Base-by-base conservation (phyloP, 2,113 vertebrate genomes). In the Noctilio leporinus region DNA sequence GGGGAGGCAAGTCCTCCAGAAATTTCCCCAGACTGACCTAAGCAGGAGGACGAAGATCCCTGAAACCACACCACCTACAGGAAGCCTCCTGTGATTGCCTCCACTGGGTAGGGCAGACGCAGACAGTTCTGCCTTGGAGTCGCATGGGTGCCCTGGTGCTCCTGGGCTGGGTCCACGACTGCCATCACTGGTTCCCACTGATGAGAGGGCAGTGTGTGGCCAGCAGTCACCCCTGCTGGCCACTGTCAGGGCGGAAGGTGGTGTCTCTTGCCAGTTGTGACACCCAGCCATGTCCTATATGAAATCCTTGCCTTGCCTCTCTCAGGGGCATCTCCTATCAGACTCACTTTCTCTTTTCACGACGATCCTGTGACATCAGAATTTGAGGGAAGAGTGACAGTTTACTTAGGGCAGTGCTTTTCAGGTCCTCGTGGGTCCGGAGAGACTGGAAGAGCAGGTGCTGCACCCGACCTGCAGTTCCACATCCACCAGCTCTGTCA, bases 161-260 rank as follows among this genome's bases (percentile, higher is more conserved):
- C 22, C 26, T 17, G 19, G 53, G 8, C 17, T 2, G 26, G 59
- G 40, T 17, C 2, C 16, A 1, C 1, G 10, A 53, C 10, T n/a
- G 30, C 51, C 22, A 7, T 73, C 10, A 5, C 47, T 4, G 3
- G 65, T 30, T 59, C 45, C 45, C 0, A 2, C 40, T 26, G 57
- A 26, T 1, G 40, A 45, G 0, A 15, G 26, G 55, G 8, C 0
- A 15, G 19, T 0, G 0, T 1, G 12, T 0, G 4, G 26, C 49
- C 16, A 49, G 20, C 24, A 45, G 22, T 26, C 26, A 17, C 47
- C 12, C 0, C 2, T 0, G 1, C 22, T 22, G 40, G 57, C 38
- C 5, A 2, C 67, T 59, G n/a, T 73, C 2, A 4, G 65, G 38
- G 47, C 47, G 24, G 26, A 33, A 0, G 59, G 4, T 4, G 35